These are phyloP conservation scores for Agrochola litura DNA, from an alignment of 2,888 invertebrate genomes.

Conservation along the genomic window DNA sequence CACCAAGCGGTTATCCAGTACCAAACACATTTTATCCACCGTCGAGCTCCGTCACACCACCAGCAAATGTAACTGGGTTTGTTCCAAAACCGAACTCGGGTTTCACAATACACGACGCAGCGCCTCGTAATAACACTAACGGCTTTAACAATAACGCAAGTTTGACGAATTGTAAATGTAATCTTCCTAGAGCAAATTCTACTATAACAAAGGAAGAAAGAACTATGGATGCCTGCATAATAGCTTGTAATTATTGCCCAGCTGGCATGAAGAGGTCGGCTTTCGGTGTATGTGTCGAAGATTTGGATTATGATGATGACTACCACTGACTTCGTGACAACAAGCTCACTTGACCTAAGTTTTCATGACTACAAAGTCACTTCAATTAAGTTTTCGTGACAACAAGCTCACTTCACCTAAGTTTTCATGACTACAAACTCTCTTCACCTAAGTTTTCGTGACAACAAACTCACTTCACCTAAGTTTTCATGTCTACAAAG, in stretches of 20 bases:
- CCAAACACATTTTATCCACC: conserved; percentile 1
- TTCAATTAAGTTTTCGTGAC: too few species aligned
- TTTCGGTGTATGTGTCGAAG: conserved; percentile 10
- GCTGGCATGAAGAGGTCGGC: background rate
- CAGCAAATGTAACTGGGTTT: background rate
- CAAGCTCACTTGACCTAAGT: too few species aligned
- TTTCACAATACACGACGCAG: background rate
- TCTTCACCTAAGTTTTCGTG: background rate
- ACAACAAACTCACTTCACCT: too few species aligned
- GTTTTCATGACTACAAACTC: background rate
- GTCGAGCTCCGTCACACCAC: background rate
- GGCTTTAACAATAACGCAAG: background rate
- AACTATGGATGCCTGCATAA: conserved; percentile 9
- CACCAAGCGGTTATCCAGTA: background rate
- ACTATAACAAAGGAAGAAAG: conserved; percentile 19
- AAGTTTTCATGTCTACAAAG: too few species aligned
- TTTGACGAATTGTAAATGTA: conserved; percentile 24
- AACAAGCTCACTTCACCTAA: too few species aligned
- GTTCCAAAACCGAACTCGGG: background rate
- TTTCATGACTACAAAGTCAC: too few species aligned
- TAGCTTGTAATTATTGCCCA: background rate
- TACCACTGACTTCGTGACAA: background rate
- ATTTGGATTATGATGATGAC: background rate
- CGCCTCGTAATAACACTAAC: background rate
- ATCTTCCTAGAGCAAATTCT: background rate